Evolutionary conservation across 2,888 invertebrate species (phyloP).

Genomic region (Drosophila borborema): DNA sequence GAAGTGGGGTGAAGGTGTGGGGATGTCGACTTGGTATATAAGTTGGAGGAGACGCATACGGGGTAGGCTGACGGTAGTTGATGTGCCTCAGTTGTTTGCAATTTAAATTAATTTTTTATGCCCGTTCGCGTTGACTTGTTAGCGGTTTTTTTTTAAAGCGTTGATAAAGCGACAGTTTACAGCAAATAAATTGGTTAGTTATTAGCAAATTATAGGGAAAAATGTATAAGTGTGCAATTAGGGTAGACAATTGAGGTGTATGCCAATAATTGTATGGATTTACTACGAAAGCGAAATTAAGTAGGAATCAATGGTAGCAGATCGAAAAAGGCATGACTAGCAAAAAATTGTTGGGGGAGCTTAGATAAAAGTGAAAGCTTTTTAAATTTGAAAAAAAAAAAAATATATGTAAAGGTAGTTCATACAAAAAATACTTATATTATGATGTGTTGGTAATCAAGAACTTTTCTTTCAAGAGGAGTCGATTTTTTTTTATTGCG

Average conservation of each 20-base stretch:
- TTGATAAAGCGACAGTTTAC: conserved; percentile 21
- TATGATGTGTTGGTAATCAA: no score
- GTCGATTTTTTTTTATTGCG: no score
- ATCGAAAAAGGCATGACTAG: no score
- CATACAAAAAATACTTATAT: no score
- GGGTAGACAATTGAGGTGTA: not conserved
- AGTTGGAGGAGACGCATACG: not conserved
- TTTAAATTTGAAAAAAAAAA: no score
- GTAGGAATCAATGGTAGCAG: not conserved
- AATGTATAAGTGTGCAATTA: conserved; percentile 2
- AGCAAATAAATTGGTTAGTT: conserved; percentile 4
- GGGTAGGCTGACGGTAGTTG: conserved; percentile 9
- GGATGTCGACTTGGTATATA: not conserved
- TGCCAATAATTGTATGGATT: not conserved
- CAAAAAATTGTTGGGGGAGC: no score
- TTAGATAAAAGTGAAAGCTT: no score
- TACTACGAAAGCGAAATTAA: not conserved
- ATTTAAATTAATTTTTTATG: conserved; percentile 59
- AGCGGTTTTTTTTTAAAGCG: conserved; percentile 22
- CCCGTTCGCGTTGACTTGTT: conserved; percentile 46
- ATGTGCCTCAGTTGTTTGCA: conserved; percentile 49
- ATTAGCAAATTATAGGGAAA: conserved; percentile 9
- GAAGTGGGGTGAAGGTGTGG: not conserved
- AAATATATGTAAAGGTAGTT: no score
- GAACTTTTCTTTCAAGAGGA: no score